Conservation (phyloP, 2,888 invertebrate genomes). For the Meiosimyza platycephala region DNA sequence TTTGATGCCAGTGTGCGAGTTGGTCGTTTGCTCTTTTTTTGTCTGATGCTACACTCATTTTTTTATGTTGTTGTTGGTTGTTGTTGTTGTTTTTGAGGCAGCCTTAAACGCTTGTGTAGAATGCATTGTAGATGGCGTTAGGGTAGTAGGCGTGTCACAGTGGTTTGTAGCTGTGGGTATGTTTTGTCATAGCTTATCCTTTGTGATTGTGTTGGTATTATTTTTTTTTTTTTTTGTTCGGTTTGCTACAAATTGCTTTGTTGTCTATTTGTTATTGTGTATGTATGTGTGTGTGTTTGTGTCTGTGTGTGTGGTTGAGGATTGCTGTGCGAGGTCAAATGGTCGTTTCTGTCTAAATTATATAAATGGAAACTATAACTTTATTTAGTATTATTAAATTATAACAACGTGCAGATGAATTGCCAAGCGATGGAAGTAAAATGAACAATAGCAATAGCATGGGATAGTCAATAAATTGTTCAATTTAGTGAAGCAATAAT, state of each 20-base stretch:
- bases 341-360: conserved; percentile 33
- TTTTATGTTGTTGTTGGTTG: background rate
- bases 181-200: no score
- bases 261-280: background rate
- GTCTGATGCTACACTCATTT: background rate
- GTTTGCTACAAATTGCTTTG: conserved; percentile 36
- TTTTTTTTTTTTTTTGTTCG: no score
- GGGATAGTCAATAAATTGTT: no score
- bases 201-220: no score
- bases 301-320: no score
- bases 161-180: no score
- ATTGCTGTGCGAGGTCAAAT: conserved; percentile 20
- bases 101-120: background rate
- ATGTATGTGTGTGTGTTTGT: no score
- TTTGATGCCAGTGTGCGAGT: conserved; percentile 36
- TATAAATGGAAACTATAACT: conserved; percentile 39
- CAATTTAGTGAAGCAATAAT: no score
- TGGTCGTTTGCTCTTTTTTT: background rate
- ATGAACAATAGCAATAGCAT: no score
- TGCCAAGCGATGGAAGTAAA: background rate
- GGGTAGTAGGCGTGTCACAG: no score
- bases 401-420: conserved; percentile 31
- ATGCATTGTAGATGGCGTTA: no score
- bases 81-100: conserved; percentile 14
- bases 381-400: conserved; percentile 43